A percentile compares a stretch with the other conserved stretches of the same genome.
Evolutionary conservation across 2,797 vertebrate species (phyloP).

Genomic region (Tinamus major): DNA sequence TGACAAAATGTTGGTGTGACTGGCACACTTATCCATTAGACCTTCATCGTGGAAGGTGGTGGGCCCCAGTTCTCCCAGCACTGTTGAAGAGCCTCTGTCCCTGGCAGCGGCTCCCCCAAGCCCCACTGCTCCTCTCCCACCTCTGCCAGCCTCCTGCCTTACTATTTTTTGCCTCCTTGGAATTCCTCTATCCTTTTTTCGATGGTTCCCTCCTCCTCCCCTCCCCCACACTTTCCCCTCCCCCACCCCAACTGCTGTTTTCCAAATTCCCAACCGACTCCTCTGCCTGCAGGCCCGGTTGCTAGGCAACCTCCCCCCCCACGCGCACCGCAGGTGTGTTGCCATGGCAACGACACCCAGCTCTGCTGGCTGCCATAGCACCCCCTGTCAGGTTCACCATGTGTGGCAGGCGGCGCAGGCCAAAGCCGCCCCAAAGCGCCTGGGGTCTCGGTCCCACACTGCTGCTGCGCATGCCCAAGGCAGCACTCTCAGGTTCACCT

Average conservation of each 20-base stretch:
- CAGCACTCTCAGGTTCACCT: rapidly evolving
- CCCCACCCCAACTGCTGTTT: neutral
- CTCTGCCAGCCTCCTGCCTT: rapidly evolving
- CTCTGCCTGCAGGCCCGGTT: neutral
- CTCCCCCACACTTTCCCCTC: neutral
- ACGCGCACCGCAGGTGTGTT: neutral
- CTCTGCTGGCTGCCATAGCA: neutral
- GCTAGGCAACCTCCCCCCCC: constrained; percentile 12
- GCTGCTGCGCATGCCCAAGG: too few species aligned
- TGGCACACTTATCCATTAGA: too few species aligned
- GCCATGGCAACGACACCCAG: neutral
- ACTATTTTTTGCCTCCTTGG: neutral
- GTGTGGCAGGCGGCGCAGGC: neutral
- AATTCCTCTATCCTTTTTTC: neutral
- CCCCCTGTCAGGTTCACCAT: neutral
- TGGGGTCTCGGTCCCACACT: neutral
- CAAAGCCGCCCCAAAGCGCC: neutral
- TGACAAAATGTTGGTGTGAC: neutral
- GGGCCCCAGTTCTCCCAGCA: rapidly evolving
- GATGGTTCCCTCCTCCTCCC: neutral
- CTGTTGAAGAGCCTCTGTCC: rapidly evolving
- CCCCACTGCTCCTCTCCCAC: rapidly evolving
- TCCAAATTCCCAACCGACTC: neutral
- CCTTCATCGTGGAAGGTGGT: rapidly evolving
- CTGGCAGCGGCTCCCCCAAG: neutral